Evolutionary conservation across 2,797 vertebrate genomes (phyloP).

Genomic region (Pachyuromys duprasi): DNA sequence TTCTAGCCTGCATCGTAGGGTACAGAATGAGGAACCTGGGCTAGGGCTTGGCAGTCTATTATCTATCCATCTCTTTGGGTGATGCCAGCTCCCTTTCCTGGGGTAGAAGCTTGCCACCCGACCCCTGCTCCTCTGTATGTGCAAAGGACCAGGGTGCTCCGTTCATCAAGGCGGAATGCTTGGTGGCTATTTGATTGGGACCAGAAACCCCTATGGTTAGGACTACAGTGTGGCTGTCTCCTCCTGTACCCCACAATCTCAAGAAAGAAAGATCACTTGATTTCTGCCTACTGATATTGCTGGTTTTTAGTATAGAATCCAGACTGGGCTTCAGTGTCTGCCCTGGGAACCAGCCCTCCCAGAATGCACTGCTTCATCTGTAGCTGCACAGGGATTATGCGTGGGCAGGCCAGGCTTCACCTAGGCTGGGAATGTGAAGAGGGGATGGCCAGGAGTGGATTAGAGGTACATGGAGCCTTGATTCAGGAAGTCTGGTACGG

Average conservation of each 20-base stretch:
- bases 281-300: neutral
- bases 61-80: neutral
- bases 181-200: neutral
- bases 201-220: neutral
- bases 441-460: neutral
- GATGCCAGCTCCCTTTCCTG: neutral
- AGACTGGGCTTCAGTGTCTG: neutral
- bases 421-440: neutral
- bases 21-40: neutral
- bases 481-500: neutral
- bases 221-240: neutral
- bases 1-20: neutral
- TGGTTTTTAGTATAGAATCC: neutral
- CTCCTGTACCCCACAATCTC: too few relatives aligned
- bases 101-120: neutral
- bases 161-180: neutral
- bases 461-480: neutral
- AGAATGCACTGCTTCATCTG: neutral
- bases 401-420: neutral
- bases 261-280: neutral
- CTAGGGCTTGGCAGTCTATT: neutral
- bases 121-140: neutral
- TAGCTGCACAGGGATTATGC: neutral
- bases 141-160: accelerated
- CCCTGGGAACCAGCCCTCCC: neutral